phyloP scores from a whole-genome alignment of 2,888 invertebrate genomes.

The Leuctra nigra region DNA sequence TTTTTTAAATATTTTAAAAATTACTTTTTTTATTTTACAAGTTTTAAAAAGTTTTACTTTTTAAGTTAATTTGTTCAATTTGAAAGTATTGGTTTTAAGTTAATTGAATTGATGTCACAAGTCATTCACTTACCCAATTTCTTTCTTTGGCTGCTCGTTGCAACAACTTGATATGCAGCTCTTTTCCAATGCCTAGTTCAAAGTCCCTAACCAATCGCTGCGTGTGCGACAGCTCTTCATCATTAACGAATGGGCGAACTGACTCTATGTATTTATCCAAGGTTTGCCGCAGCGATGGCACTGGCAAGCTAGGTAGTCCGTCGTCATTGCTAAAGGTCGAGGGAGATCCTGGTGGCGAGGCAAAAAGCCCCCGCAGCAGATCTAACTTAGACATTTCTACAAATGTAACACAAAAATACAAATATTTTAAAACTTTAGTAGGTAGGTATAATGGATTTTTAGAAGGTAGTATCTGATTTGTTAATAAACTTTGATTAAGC shows the following conservation, averaged over 20 bases:
- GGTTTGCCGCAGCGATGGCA: constrained; percentile 47
- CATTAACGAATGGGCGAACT: constrained; percentile 43
- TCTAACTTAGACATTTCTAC: background rate
- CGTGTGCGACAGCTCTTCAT: constrained; percentile 42
- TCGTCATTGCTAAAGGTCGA: constrained; percentile 48
- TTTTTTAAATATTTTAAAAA: too few species aligned
- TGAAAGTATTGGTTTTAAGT: too few species aligned
- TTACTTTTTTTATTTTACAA: too few species aligned
- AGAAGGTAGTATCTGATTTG: too few species aligned
- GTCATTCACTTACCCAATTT: constrained; percentile 52
- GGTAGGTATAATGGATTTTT: too few species aligned
- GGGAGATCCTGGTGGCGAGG: constrained; percentile 4
- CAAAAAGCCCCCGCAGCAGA: constrained; percentile 14
- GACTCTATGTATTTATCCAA: constrained; percentile 47
- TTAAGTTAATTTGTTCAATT: too few species aligned
- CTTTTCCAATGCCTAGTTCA: constrained; percentile 43
- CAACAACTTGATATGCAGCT: constrained; percentile 43
- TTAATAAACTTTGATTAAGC: too few species aligned
- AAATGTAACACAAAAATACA: too few species aligned
- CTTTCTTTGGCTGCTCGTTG: constrained; percentile 41
- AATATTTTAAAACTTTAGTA: too few species aligned
- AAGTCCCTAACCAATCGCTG: constrained; percentile 44
- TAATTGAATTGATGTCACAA: too few species aligned
- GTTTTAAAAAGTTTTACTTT: too few species aligned
- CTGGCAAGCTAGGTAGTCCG: constrained; percentile 45